A percentile compares a stretch with the other conserved stretches of the same genome.
Conservation (phyloP, 1,140 invertebrate genomes). For the Leguminivora glycinivorella region DNA sequence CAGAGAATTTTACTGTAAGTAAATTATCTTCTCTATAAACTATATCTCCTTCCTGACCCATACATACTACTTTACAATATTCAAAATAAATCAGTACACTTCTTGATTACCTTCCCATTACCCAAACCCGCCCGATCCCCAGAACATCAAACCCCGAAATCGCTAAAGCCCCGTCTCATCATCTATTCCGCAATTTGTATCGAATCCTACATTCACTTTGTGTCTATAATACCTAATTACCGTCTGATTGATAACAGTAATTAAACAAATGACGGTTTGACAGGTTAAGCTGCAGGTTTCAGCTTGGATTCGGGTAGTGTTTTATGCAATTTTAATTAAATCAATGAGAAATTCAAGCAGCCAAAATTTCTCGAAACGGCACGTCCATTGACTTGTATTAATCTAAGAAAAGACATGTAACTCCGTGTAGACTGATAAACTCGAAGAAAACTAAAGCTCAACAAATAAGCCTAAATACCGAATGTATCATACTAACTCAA, state of each 20-base stretch:
- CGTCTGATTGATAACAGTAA: slow-evolving; percentile 17
- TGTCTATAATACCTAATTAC: slow-evolving; percentile 8
- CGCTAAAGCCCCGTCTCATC: slow-evolving; percentile 2
- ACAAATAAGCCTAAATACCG: too few relatives aligned
- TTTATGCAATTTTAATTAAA: neutral
- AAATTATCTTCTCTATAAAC: too few relatives aligned
- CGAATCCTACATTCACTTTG: slow-evolving; percentile 20
- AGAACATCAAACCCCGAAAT: neutral
- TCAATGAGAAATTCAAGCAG: neutral
- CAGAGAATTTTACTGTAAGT: too few relatives aligned
- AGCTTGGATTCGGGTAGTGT: neutral
- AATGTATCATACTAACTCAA: too few relatives aligned
- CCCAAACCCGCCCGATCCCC: neutral
- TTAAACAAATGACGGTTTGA: slow-evolving; percentile 20
- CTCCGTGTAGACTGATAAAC: too few relatives aligned
- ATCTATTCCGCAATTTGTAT: slow-evolving; percentile 20
- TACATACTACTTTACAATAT: too few relatives aligned
- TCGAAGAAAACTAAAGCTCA: too few relatives aligned
- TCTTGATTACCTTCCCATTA: neutral
- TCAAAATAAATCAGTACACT: too few relatives aligned
- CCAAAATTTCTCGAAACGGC: too few relatives aligned
- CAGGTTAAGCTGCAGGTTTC: slow-evolving; percentile 5
- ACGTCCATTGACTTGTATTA: too few relatives aligned
- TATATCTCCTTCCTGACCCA: too few relatives aligned
- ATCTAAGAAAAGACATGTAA: too few relatives aligned